Percentiles rank a stretch among this genome's conserved stretches.
phyloP scores from a whole-genome alignment of 2,888 invertebrate genomes.

The Ochlodes sylvanus region DNA sequence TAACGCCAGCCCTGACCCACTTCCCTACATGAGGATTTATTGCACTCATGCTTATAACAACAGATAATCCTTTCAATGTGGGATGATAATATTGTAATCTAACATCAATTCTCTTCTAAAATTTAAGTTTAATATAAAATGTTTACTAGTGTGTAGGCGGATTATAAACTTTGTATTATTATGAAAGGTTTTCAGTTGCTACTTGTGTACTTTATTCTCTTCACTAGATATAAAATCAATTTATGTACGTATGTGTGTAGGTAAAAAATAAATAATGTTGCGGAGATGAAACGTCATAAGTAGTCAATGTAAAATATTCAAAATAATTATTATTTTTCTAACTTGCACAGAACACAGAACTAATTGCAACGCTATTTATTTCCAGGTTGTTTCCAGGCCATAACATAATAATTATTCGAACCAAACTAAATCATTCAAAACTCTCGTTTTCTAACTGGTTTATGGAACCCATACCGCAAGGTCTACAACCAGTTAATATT shows the following conservation, averaged over 20 bases:
- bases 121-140: background rate
- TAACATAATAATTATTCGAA: background rate
- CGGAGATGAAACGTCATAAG: too few relatives aligned
- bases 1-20: slow-evolving; percentile 53
- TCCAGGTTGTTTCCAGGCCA: background rate
- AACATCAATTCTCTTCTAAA: background rate
- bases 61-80: slow-evolving; percentile 48
- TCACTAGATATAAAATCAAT: too few relatives aligned
- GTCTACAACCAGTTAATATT: slow-evolving; percentile 23
- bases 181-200: too few relatives aligned
- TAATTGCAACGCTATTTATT: too few relatives aligned
- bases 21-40: slow-evolving; percentile 54
- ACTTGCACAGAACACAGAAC: too few relatives aligned
- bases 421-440: slow-evolving; percentile 9
- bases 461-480: slow-evolving; percentile 13
- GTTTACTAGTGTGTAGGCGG: too few relatives aligned
- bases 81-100: slow-evolving; percentile 9
- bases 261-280: too few relatives aligned
- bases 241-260: too few relatives aligned
- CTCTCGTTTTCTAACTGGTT: slow-evolving; percentile 32
- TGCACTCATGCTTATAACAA: slow-evolving; percentile 48
- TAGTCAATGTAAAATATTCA: too few relatives aligned
- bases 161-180: too few relatives aligned
- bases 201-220: too few relatives aligned
- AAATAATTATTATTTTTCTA: too few relatives aligned